Conservation (phyloP, 2,113 vertebrate species). For the Coregonus clupeaformis region DNA sequence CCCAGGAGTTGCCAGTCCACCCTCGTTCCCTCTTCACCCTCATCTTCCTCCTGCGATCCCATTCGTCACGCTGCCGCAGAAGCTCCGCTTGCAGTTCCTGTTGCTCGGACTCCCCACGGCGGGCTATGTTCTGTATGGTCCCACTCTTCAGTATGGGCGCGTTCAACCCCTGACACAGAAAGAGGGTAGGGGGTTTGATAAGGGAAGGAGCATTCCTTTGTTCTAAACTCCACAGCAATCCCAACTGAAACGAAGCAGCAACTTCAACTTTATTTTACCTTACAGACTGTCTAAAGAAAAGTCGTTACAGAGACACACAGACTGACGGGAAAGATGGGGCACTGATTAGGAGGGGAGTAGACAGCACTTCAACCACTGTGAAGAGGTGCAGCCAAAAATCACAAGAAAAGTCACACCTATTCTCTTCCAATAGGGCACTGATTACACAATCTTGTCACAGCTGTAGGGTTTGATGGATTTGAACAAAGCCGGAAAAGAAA, state of each 20-base stretch:
- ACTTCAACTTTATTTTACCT: neutral
- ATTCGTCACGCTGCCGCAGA: conserved; percentile 79
- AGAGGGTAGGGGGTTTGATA: neutral
- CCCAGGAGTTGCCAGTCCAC: conserved; percentile 90
- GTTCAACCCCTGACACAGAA: conserved; percentile 83
- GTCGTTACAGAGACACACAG: neutral
- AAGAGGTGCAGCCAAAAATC: too few relatives aligned
- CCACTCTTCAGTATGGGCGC: conserved; percentile 75
- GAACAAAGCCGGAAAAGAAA: neutral
- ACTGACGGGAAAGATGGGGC: neutral
- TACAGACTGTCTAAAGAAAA: neutral
- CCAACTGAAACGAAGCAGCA: neutral
- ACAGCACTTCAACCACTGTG: neutral
- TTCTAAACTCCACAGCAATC: neutral
- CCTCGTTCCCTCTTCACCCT: conserved; percentile 86
- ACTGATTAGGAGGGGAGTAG: neutral
- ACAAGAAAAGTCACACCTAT: too few relatives aligned
- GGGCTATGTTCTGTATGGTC: conserved; percentile 65
- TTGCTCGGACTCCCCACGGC: conserved; percentile 76
- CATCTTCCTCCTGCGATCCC: conserved; percentile 80
- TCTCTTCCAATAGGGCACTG: neutral
- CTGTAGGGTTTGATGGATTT: neutral
- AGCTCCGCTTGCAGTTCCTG: conserved; percentile 74
- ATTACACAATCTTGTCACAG: neutral
- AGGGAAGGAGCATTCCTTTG: neutral